These are phyloP conservation scores for Poeciliopsis retropinna DNA, from an alignment of 2,113 vertebrate species.

Conservation along the genomic window DNA sequence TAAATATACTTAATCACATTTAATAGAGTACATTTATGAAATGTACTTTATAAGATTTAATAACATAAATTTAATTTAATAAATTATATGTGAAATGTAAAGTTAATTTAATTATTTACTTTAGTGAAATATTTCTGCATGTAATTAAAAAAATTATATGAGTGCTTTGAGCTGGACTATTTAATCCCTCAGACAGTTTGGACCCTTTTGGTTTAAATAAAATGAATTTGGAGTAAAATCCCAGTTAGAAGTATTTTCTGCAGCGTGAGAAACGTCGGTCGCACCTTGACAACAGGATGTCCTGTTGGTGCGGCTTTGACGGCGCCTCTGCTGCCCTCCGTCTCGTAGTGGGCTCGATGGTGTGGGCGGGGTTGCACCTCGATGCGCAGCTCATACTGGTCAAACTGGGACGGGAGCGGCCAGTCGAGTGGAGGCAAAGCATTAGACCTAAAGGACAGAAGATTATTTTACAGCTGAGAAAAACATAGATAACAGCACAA, in stretches of 20 bases:
- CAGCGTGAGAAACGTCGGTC: background rate
- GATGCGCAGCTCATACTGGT: conserved; percentile 88
- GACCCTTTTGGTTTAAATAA: background rate
- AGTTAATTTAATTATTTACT: too few species aligned
- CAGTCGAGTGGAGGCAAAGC: conserved; percentile 91
- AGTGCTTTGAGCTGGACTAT: too few species aligned
- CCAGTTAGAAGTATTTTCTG: background rate
- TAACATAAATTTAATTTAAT: too few species aligned
- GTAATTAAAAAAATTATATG: too few species aligned
- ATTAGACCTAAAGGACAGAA: conserved; percentile 78
- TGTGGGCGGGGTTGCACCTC: conserved; percentile 91
- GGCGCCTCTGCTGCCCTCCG: conserved; percentile 90
- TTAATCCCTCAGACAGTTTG: background rate
- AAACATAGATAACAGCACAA: background rate
- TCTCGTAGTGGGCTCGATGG: conserved; percentile 93
- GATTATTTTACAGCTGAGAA: background rate
- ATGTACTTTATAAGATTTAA: too few species aligned
- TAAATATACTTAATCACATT: too few species aligned
- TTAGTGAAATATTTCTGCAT: too few species aligned
- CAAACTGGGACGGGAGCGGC: conserved; percentile 90
- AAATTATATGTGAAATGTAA: too few species aligned
- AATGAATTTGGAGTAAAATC: background rate
- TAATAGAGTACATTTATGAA: too few species aligned
- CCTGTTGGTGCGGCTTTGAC: conserved; percentile 89
- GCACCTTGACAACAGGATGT: conserved; percentile 91